Evolutionary conservation across 2,113 vertebrate species (phyloP).

Genomic region (Clarias gariepinus): DNA sequence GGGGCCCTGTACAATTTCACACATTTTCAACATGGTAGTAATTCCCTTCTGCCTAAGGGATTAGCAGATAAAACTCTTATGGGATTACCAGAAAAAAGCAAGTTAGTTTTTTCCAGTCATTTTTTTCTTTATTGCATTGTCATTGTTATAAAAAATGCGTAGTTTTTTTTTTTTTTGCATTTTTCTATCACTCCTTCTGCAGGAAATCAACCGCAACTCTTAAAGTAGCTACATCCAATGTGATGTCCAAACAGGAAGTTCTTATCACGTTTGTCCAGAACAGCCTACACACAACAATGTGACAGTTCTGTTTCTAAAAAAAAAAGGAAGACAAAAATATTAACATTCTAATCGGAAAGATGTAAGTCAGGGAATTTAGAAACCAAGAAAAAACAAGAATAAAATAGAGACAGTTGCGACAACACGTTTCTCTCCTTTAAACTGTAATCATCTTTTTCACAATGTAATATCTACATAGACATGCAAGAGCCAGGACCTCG

Average conservation of each 20-base stretch:
- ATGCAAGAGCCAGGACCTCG: not conserved
- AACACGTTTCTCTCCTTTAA: conserved; percentile 36
- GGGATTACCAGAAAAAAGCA: not conserved
- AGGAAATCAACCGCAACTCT: not conserved
- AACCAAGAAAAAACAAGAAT: conserved; percentile 1
- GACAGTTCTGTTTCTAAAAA: not conserved
- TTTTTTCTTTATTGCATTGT: not conserved
- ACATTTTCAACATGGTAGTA: not conserved
- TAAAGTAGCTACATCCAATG: not conserved
- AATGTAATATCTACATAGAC: conserved; percentile 7
- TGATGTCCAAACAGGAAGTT: conserved; percentile 25
- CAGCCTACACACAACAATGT: not conserved
- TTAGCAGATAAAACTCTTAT: too few relatives aligned
- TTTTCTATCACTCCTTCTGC: not conserved
- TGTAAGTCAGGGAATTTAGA: not conserved
- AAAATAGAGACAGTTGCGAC: conserved; percentile 58
- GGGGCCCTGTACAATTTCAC: not conserved
- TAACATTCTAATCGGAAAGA: not conserved
- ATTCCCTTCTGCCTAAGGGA: not conserved
- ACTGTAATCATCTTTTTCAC: conserved; percentile 34
- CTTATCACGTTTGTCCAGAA: conserved; percentile 28
- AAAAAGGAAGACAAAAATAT: not conserved
- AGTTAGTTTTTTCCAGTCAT: not conserved
- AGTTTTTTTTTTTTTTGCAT: not conserved
- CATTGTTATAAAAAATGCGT: not conserved